These are phyloP conservation scores for Siniperca knerii DNA, from an alignment of 2,113 vertebrate genomes.

Conservation along the genomic window DNA sequence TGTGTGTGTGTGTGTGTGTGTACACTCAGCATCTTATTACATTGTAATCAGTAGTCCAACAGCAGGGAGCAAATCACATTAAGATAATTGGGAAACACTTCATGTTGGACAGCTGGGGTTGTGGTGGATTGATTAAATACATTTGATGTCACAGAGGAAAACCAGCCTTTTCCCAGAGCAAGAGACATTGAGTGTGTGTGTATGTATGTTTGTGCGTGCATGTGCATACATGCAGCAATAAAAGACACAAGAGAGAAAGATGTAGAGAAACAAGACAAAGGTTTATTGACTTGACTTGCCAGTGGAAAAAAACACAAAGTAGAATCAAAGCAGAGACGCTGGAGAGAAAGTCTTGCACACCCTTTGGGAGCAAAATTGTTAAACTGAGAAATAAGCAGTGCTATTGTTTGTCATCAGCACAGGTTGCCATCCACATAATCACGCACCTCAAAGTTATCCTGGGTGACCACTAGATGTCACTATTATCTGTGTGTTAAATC, in stretches of 20 bases:
- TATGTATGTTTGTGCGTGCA: background rate
- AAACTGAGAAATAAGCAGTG: slow-evolving; percentile 11
- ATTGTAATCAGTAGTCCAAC: slow-evolving; percentile 72
- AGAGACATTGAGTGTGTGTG: slow-evolving; percentile 14
- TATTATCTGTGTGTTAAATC: slow-evolving; percentile 65
- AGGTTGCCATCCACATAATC: background rate
- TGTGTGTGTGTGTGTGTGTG: background rate
- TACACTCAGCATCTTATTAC: slow-evolving; percentile 64
- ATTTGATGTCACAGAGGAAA: slow-evolving; percentile 72
- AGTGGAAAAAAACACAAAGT: slow-evolving; percentile 7
- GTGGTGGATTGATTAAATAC: slow-evolving; percentile 76
- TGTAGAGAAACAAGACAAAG: slow-evolving; percentile 12
- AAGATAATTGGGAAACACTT: slow-evolving; percentile 80
- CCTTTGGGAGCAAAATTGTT: slow-evolving; percentile 3
- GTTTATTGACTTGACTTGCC: slow-evolving; percentile 14
- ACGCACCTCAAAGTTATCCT: slow-evolving; percentile 3
- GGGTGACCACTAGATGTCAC: slow-evolving; percentile 74
- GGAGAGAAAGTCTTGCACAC: slow-evolving; percentile 8
- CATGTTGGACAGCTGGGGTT: slow-evolving; percentile 77
- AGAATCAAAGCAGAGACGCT: slow-evolving; percentile 15
- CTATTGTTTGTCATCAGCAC: slow-evolving; percentile 16
- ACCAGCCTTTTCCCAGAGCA: slow-evolving; percentile 27
- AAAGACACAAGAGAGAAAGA: slow-evolving; percentile 12
- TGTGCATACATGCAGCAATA: slow-evolving; percentile 12
- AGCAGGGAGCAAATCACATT: slow-evolving; percentile 79